Percentiles rank a stretch among this genome's conserved stretches.
Conservation (phyloP, 2,888 invertebrate genomes). For the Cryptops parisi region DNA sequence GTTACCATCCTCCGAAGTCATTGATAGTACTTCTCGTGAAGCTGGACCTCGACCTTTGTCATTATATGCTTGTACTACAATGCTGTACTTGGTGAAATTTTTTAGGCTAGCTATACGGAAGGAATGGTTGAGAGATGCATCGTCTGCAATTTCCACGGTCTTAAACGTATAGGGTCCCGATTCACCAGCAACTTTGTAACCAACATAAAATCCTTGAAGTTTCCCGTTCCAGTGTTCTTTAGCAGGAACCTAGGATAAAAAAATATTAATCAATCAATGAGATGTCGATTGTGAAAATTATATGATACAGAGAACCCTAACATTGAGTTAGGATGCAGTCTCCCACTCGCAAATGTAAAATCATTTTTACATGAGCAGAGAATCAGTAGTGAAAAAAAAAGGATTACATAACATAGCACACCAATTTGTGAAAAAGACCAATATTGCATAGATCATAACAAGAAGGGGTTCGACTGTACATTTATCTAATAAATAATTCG, state of each 20-base stretch:
- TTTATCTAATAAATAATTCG: no score
- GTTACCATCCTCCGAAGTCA: constrained; percentile 19
- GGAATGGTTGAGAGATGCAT: constrained; percentile 12
- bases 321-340: not conserved
- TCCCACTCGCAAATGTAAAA: no score
- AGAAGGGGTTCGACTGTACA: no score
- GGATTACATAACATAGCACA: no score
- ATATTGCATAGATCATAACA: no score
- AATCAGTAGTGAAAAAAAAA: not conserved
- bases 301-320: not conserved
- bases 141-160: constrained; percentile 15
- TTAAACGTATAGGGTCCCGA: constrained; percentile 14
- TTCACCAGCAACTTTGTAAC: constrained; percentile 16
- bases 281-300: not conserved
- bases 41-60: constrained; percentile 17
- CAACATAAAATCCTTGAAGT: constrained; percentile 16
- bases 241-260: constrained; percentile 14
- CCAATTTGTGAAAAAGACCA: no score
- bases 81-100: constrained; percentile 17
- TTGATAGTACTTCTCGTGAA: constrained; percentile 16
- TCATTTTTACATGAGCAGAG: not conserved
- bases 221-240: constrained; percentile 17
- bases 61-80: constrained; percentile 18
- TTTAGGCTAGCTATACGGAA: constrained; percentile 15
- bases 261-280: not conserved